Base-by-base conservation (phyloP, 1,140 invertebrate species). In the Varroa destructor region DNA sequence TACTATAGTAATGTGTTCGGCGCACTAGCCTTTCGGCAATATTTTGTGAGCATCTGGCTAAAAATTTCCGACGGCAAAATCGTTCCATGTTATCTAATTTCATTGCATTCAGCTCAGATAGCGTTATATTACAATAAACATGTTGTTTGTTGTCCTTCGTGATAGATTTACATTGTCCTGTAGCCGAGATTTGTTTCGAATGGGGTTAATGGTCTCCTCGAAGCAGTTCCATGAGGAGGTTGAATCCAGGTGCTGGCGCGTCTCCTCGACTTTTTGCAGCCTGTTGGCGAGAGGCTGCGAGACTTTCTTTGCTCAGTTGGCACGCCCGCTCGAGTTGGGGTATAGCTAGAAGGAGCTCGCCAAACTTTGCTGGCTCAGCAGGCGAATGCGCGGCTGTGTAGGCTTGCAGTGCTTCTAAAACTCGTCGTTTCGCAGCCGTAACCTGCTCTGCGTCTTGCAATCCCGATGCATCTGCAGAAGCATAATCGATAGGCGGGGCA, bases 241-340 rank as follows among this genome's bases (percentile, higher is more conserved):
- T 94, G 82, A 95, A 97, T 77, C 89, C 89, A 72, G 88, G 87
- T 61, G 80, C 78, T 72, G 89, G 89, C 8, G 46, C 4, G 76
- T 90, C 89, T 86, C 79, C 93, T 89, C 76, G 89, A 89, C 73
- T 87, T 86, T 80, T 91, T 92, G 75, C 87, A 8, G 46, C 46
- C 46, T 51, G 46, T 87, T 14, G 85, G 83, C 78, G 86, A 87
- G 61, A 67, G 46, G 61, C 61, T 46, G 61, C 61, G 73, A 93
- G 82, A 85, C 93, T 88, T 80, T 96, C 92, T 80, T 95, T 96
- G 74, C 90, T 90, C 73, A 92, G 88, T 83, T 93, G 90, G 81
- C 91, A 95, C 74, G 92, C 93, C 77, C 91, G 84, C 80, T 96
- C 90, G 73, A 96, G 82, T 82, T 97, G 93, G 54, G 93, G 92